Conservation (phyloP, 2,113 vertebrate genomes). For the Oceanodroma tethys region DNA sequence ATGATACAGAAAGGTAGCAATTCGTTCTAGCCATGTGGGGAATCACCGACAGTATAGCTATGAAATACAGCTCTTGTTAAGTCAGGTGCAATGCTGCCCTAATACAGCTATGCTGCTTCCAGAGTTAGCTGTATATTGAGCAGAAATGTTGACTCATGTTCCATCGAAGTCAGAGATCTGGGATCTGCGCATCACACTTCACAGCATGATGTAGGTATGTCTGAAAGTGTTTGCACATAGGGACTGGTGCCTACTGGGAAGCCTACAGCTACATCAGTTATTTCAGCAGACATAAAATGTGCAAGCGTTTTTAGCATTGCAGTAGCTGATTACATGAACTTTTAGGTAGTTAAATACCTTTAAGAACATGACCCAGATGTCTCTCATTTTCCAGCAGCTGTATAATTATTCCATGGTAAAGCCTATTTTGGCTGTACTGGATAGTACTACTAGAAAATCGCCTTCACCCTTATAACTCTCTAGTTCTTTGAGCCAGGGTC, state of each 20-base stretch:
- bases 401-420: not conserved
- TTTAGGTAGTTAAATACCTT: not conserved
- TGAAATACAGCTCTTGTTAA: not conserved
- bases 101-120: not conserved
- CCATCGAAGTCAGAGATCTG: not conserved
- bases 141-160: not conserved
- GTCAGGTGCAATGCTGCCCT: not conserved
- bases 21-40: not conserved
- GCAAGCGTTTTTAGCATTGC: not conserved
- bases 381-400: not conserved
- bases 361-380: not conserved
- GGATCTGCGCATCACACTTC: not conserved
- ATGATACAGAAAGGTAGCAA: not conserved
- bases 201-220: not conserved
- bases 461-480: not conserved
- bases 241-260: not conserved
- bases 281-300: not conserved
- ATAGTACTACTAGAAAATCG: not conserved
- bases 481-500: not conserved
- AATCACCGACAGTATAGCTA: not conserved
- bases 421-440: not conserved
- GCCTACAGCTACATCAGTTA: not conserved
- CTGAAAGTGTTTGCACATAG: not conserved
- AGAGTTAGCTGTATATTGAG: not conserved
- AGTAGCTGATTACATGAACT: not conserved